These are phyloP conservation scores for Squalus acanthias DNA, from an alignment of 2,797 vertebrate species.

Conservation along the genomic window DNA sequence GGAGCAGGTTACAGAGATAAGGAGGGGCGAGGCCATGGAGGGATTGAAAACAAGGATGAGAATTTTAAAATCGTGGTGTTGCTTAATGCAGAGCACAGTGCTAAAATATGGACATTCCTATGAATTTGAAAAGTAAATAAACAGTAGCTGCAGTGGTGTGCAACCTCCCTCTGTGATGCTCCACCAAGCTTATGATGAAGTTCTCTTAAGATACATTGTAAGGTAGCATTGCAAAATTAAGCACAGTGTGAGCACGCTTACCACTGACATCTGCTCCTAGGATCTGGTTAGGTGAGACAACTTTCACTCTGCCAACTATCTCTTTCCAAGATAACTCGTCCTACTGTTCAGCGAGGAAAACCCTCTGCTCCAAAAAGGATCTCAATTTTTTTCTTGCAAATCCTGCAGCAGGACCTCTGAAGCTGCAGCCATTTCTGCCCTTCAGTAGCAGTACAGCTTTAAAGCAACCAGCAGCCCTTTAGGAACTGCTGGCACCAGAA, in stretches of 20 bases:
- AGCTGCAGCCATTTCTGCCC: background rate
- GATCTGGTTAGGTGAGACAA: background rate
- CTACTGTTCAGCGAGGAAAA: background rate
- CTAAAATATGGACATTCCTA: too few species aligned
- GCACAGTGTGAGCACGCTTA: background rate
- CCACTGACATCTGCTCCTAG: background rate
- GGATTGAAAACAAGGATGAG: too few species aligned
- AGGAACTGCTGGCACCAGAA: background rate
- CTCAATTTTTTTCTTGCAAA: background rate
- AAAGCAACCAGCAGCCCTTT: background rate
- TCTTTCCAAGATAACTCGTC: background rate
- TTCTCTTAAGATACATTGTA: too few species aligned
- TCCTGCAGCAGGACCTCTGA: background rate
- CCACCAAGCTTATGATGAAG: too few species aligned
- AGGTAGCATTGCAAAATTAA: background rate
- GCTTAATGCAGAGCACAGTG: too few species aligned
- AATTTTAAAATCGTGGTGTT: too few species aligned
- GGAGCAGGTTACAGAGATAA: too few species aligned
- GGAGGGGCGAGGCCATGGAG: too few species aligned
- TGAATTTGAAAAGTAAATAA: too few species aligned
- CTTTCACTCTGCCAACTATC: background rate
- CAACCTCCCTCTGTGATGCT: too few species aligned
- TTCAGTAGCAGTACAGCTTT: background rate
- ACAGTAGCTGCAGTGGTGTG: too few species aligned
- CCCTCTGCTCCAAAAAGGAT: background rate